Evolutionary conservation across 2,113 vertebrate genomes (phyloP), one percentile per base, ranked within the genome.

Genomic region (Stigmatopora argus): DNA sequence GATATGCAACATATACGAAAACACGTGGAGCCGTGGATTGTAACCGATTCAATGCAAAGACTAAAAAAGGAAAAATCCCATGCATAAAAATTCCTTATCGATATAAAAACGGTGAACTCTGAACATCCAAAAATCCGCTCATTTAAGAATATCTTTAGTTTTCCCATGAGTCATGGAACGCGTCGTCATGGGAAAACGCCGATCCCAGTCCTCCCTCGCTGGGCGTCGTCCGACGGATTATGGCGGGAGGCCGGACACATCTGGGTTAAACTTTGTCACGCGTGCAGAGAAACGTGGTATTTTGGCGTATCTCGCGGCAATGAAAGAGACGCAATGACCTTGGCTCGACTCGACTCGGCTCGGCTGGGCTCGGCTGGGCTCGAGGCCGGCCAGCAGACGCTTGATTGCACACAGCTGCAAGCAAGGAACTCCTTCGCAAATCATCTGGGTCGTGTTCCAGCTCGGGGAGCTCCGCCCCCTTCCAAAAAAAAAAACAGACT

Each of bases 371-470:
- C n/a, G n/a, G n/a, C n/a, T n/a, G n/a, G n/a, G n/a, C n/a, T n/a
- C n/a, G n/a, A n/a, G n/a, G n/a, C n/a, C n/a, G 70, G 62, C 71
- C 75, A 73, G 58, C 19, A 80, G 66, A 78, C 77, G 80, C 73
- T 68, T 84, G 70, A 81, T 77, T 74, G 68, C 70, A 76, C 70
- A 64, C 84, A 86, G 81, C 80, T 86, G 81, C 74, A 73, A 65
- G 69, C 34, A 51, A 68, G 51, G 70, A 35, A 62, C 57, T 77
- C 17, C 38, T 68, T 19, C 1, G 65, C 59, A 61, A 61, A 61
- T 45, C 41, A 23, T 61, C 59, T 23, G 41, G 38, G 11, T 67
- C 49, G 46, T 56, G 51, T 12, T 61, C 64, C 19, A 48, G 44
- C 66, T 13, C n/a, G 57, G 38, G 5, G 62, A 69, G 67, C 38